A percentile compares a stretch with the other conserved stretches of the same genome.
phyloP scores from a whole-genome alignment of 37 sponge, comb jelly and placozoan species.

The Amphimedon queenslandica region DNA sequence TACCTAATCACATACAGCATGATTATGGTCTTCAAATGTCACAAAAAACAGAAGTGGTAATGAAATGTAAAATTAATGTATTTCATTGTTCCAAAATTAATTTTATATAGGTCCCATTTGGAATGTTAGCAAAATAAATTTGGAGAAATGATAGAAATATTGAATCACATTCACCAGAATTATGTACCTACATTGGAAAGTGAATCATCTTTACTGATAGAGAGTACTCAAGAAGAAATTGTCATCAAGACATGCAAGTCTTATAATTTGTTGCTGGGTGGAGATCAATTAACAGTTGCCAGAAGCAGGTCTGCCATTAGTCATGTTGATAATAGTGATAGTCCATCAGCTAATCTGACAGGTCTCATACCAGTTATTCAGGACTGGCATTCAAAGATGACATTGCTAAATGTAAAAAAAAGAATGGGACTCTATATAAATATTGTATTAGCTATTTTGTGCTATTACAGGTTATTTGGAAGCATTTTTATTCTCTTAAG shows the following conservation, averaged over 20 bases:
- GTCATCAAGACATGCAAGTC: neutral
- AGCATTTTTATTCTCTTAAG: slow-evolving; percentile 22
- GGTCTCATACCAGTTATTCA: slow-evolving; percentile 38
- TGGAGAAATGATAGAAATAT: slow-evolving; percentile 46
- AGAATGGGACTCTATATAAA: neutral
- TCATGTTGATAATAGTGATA: slow-evolving; percentile 1
- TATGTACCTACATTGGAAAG: slow-evolving; percentile 28
- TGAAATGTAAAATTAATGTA: neutral
- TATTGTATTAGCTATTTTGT: neutral
- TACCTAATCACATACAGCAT: slow-evolving; percentile 26
- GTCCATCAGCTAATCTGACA: neutral
- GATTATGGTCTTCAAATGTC: slow-evolving; percentile 18
- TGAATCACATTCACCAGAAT: slow-evolving; percentile 8
- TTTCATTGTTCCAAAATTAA: neutral
- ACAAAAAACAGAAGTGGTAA: slow-evolving; percentile 34
- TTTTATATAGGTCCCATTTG: slow-evolving; percentile 37
- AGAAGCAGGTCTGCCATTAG: slow-evolving; percentile 12
- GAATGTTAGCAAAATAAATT: slow-evolving; percentile 39
- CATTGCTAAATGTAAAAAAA: neutral
- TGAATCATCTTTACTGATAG: neutral
- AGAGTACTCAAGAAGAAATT: neutral
- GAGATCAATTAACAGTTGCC: slow-evolving; percentile 45
- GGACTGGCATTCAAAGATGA: slow-evolving; percentile 39
- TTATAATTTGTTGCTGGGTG: slow-evolving; percentile 28
- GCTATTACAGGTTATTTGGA: slow-evolving; percentile 34